Conservation (phyloP, 2,888 invertebrate genomes). For the Melikaiella ostensackeni region DNA sequence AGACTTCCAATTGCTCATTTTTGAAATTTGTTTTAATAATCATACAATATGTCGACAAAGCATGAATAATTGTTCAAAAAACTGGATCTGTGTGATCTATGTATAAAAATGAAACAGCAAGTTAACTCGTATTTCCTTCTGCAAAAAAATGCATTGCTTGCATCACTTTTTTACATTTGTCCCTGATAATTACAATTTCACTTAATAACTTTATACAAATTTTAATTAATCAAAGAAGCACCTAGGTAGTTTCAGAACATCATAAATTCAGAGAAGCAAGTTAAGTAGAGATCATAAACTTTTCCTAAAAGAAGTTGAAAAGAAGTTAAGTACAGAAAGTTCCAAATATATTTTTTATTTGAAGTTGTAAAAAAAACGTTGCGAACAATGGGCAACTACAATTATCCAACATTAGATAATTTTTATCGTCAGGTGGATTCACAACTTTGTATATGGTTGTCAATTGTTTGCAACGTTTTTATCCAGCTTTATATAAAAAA, state of each 20-base stretch:
- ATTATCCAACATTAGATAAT: too few relatives aligned
- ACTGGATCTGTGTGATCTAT: not conserved
- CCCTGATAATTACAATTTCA: not conserved
- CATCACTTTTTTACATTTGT: not conserved
- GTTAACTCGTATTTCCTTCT: not conserved
- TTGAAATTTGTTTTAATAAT: not conserved
- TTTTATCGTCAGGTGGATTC: too few relatives aligned
- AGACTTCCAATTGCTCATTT: slow-evolving; percentile 44
- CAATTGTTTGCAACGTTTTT: too few relatives aligned
- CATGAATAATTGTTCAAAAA: not conserved
- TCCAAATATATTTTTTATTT: too few relatives aligned
- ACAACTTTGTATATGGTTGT: too few relatives aligned
- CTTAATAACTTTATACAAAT: not conserved
- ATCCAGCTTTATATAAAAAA: too few relatives aligned
- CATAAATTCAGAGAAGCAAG: not conserved
- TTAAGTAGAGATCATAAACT: not conserved
- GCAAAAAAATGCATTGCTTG: not conserved
- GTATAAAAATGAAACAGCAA: not conserved
- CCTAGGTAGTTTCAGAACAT: not conserved
- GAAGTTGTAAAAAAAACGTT: too few relatives aligned
- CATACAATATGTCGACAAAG: not conserved
- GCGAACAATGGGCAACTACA: too few relatives aligned
- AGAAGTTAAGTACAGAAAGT: too few relatives aligned
- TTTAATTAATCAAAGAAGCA: not conserved
- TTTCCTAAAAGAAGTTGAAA: not conserved